Percentiles rank a stretch among this genome's conserved stretches.
Conservation (phyloP, 2,113 vertebrate genomes). For the Carlito syrichta region DNA sequence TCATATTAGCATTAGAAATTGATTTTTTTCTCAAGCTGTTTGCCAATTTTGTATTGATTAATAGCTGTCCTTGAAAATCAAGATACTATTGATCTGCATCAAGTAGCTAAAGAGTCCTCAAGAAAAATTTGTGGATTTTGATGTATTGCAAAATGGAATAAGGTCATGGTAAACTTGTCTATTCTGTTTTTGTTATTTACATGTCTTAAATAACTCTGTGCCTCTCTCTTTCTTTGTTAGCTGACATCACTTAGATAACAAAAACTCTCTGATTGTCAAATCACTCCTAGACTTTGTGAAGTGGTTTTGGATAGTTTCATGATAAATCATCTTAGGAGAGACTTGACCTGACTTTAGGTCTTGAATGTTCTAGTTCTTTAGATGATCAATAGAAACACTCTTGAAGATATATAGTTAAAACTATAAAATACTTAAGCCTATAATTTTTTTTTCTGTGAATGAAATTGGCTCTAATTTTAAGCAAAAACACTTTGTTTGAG, state of each 20-base stretch:
- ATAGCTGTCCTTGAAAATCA: conserved; percentile 49
- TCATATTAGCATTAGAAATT: conserved; percentile 43
- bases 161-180: not conserved
- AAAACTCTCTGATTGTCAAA: not conserved
- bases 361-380: conserved; percentile 14
- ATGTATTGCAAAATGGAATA: conserved; percentile 15
- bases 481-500: conserved; percentile 42
- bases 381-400: conserved; percentile 50
- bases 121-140: conserved; percentile 37
- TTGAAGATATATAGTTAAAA: conserved; percentile 44
- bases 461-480: conserved; percentile 52
- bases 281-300: not conserved
- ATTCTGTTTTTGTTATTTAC: not conserved
- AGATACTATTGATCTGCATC: conserved; percentile 32
- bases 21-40: conserved; percentile 35
- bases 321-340: not conserved
- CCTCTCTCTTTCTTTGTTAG: not conserved
- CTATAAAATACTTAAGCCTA: conserved; percentile 22
- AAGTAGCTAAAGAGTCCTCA: conserved; percentile 10
- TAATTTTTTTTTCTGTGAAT: conserved; percentile 44
- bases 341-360: not conserved
- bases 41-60: conserved; percentile 37
- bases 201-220: not conserved
- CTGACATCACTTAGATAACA: not conserved
- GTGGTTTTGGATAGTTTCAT: not conserved